Evolutionary conservation across 2,797 vertebrate genomes (phyloP), one percentile per base, ranked within the genome.

Genomic region (Emys orbicularis): DNA sequence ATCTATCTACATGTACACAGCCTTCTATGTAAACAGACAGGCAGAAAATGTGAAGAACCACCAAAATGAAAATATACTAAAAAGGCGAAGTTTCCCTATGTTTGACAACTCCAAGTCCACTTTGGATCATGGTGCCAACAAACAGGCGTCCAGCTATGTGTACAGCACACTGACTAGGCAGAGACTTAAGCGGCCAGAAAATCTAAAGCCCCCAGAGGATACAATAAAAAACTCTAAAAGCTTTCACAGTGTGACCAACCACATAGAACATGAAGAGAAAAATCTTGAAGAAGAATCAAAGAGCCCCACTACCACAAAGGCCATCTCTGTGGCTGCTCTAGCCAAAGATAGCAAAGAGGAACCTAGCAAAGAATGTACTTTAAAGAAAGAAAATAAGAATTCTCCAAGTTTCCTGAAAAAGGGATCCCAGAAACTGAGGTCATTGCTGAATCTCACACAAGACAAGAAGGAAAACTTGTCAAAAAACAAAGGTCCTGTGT

Each of bases 401-500:
- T 99, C 99, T 3, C 99, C 98, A 5, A 98, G 90, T 91, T 99
- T 99, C 96, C 95, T 99, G 47, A 99, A 99, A 97, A 99, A 98
- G 34, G 98, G 99, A 79, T 98, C 99, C 61, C 99, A 98, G 90
- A 99, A 99, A 97, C 97, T 99, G 29, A 98, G 99, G 72, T 99
- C 99, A 0, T 97, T 99, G 47, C 97, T 99, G 81, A 99, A 99
- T 95, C 98, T 99, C 92, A 98, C 98, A 29, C 98, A 98, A 54
- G 99, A 99, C 57, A 99, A 99, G 97, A 99, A 98, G 90, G 99
- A 99, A 65, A 97, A 72, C 87, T 97, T 98, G 29, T 93, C 98
- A 2, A 98, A 98, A 98, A 98, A 91, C 83, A 98, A 98, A 92
- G 97, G 98, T 37, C 96, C 98, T 25, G 93, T 96, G 29, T 99